Evolutionary conservation across 2,797 vertebrate species (phyloP).

Genomic region (Octomys mimax): DNA sequence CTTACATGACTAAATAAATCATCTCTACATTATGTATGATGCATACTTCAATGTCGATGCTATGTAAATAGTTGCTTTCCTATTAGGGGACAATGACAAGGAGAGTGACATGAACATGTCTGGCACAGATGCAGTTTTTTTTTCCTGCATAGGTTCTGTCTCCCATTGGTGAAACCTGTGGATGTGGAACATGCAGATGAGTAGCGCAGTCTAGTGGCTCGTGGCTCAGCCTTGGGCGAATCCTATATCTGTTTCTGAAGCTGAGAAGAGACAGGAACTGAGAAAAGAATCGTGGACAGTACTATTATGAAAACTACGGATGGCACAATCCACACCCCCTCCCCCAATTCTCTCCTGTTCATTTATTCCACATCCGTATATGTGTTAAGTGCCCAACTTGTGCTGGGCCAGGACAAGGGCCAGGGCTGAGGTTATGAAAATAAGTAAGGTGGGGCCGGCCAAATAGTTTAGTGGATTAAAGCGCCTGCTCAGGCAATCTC

Average conservation of each 20-base stretch:
- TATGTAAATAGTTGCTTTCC: not conserved
- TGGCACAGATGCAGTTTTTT: not conserved
- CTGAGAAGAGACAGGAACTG: not conserved
- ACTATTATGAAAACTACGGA: not conserved
- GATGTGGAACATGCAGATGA: not conserved
- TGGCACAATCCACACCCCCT: not conserved
- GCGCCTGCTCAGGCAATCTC: too few species aligned
- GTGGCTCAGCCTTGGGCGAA: constrained; percentile 13
- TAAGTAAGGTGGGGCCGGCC: too few species aligned
- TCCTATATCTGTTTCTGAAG: not conserved
- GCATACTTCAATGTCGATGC: not conserved
- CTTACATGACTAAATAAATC: not conserved
- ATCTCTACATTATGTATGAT: not conserved
- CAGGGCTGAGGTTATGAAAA: not conserved
- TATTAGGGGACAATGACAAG: not conserved
- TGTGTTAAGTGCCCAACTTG: not conserved
- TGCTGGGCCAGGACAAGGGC: not conserved
- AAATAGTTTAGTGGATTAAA: too few species aligned
- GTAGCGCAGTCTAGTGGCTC: not conserved
- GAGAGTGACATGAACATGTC: not conserved
- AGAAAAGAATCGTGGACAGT: not conserved
- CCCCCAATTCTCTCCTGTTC: not conserved
- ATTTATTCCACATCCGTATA: not conserved
- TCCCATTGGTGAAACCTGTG: not conserved
- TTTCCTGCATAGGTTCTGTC: not conserved